These are phyloP conservation scores for Ormyrus nitidulus DNA, from an alignment of 2,888 invertebrate species.

Conservation along the genomic window DNA sequence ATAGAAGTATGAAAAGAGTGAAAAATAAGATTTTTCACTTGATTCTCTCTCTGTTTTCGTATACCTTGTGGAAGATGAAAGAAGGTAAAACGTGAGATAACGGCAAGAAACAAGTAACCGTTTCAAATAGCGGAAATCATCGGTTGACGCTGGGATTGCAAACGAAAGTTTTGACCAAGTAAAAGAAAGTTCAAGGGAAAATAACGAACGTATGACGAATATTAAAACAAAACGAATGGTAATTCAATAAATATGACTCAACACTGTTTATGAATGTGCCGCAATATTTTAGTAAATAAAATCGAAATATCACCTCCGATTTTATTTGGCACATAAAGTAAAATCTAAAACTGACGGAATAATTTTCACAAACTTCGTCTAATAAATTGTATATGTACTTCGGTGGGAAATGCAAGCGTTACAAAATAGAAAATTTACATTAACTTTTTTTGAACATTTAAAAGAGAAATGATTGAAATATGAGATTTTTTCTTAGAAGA, in stretches of 20 bases:
- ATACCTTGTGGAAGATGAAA: slow-evolving; percentile 44
- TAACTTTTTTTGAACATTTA: slow-evolving; percentile 35
- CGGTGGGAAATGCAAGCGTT: slow-evolving; percentile 11
- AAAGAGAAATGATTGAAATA: slow-evolving; percentile 35
- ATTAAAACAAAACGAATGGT: slow-evolving; percentile 36
- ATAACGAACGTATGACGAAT: slow-evolving; percentile 50
- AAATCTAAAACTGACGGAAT: slow-evolving; percentile 42
- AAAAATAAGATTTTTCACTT: slow-evolving; percentile 14
- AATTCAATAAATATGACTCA: slow-evolving; percentile 43
- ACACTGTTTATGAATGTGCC: slow-evolving; percentile 40
- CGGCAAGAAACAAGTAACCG: slow-evolving; percentile 36
- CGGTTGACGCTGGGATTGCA: slow-evolving; percentile 54
- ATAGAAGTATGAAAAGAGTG: slow-evolving; percentile 47
- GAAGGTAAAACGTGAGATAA: slow-evolving; percentile 15
- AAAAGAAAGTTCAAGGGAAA: slow-evolving; percentile 33
- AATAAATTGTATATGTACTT: slow-evolving; percentile 19
- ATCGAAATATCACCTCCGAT: slow-evolving; percentile 21
- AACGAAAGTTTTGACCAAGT: slow-evolving; percentile 52
- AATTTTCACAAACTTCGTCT: slow-evolving; percentile 46
- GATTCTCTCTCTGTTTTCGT: slow-evolving; percentile 27
- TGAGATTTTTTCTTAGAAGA: slow-evolving; percentile 24
- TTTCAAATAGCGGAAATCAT: slow-evolving; percentile 46
- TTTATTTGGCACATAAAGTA: slow-evolving; percentile 29
- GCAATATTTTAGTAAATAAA: slow-evolving; percentile 11
- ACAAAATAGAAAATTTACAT: slow-evolving; percentile 1